Evolutionary conservation across 2,888 invertebrate genomes (phyloP), one percentile per base, ranked within the genome.

Genomic region (Acrocera orbiculus): DNA sequence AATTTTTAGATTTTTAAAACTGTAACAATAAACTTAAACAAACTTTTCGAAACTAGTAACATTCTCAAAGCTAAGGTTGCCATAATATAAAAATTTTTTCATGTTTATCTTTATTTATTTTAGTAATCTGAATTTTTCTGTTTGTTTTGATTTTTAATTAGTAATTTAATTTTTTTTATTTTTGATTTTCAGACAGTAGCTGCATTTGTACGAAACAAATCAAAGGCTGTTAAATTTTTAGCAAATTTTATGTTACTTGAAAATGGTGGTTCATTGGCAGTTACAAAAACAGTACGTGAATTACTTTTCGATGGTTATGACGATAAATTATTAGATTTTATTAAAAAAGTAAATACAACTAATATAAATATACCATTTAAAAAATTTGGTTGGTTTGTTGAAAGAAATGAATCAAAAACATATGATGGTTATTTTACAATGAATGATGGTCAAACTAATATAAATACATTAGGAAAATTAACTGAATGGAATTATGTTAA

Each of bases 241-340:
- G 60, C 73, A 1, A 69, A 76, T 49, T 52, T 62, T 20, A 57
- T 75, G 43, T 52, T 85, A 34, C 54, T 64, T 3, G 35, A 51
- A 27, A 61, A 65, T 42, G 67, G 68, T 37, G 65, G 67, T 25
- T 49, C 61, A 36, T 35, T 58, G 20, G 64, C 67, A 44, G 50
- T 73, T 0, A 73, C 70, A 0, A 76, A 74, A 48, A 70, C 70
- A 29, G 76, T 70, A 0, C 51, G 69, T 1, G 66, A 76, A 44
- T 70, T 82, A 58, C 56, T 87, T 9, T 85, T 87, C 53, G 75
- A 81, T 39, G 90, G 90, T 3, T 87, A 80, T 47, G 62, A 76
- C 0, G 89, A 90, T 52, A 60, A 66, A 0, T 48, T 86, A 8
- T 58, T 89, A 27, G 67, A 43, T 44, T 76, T 40, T 65, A 67